These are phyloP conservation scores for Fringilla coelebs DNA, from an alignment of 2,797 vertebrate species.

Conservation along the genomic window DNA sequence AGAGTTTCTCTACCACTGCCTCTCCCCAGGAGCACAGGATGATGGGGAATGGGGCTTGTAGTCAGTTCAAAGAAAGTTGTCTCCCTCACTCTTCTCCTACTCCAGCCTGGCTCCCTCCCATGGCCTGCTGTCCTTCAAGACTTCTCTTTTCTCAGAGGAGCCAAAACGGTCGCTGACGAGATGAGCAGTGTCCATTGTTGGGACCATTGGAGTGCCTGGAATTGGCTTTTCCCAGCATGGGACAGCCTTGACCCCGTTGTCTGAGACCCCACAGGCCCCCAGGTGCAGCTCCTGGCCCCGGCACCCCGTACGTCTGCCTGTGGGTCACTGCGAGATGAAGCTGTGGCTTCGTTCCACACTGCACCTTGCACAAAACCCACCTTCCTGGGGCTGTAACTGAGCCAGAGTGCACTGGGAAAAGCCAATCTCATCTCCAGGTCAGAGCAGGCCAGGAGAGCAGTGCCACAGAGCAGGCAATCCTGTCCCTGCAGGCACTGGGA, in stretches of 20 bases:
- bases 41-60: accelerated
- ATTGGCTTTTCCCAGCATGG: accelerated
- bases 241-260: neutral
- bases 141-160: neutral
- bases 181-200: too few species aligned
- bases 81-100: neutral
- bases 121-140: neutral
- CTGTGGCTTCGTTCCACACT: accelerated
- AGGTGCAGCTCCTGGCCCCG: neutral
- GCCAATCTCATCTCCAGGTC: too few species aligned
- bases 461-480: neutral
- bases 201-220: accelerated
- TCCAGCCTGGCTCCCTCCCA: neutral
- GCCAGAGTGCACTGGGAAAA: neutral
- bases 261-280: neutral
- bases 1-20: neutral
- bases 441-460: neutral
- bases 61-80: neutral
- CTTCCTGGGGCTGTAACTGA: neutral
- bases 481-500: neutral
- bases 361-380: neutral
- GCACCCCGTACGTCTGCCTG: accelerated
- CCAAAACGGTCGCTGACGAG: accelerated
- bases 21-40: neutral
- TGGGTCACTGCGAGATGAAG: neutral